A percentile compares a stretch with the other conserved stretches of the same genome.
Conservation (phyloP, 2,888 invertebrate genomes). For the Trypoxylon attenuatum region DNA sequence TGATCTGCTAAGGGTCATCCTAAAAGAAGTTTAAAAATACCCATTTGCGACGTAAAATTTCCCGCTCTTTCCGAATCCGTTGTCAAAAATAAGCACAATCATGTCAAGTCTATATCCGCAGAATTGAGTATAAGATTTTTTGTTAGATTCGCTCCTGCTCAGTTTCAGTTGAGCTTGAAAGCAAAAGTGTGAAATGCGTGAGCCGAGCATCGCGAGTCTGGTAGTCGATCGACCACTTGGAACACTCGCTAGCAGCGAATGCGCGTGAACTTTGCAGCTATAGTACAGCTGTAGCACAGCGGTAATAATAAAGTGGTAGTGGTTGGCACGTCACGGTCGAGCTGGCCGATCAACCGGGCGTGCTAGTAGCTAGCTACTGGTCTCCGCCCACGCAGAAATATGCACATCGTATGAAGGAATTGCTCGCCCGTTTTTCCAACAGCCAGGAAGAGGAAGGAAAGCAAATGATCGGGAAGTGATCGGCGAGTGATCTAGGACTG, state of each 20-base stretch:
- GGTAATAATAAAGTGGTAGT: conserved; percentile 72
- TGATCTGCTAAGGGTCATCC: no score
- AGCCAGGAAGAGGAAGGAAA: no score
- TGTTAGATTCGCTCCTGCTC: no score
- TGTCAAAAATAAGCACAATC: neutral
- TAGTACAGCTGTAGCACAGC: conserved; percentile 54
- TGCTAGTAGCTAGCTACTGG: conserved; percentile 69
- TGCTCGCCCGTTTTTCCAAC: no score
- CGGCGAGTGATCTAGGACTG: no score
- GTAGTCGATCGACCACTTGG: neutral
- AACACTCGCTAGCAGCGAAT: neutral
- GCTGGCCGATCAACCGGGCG: conserved; percentile 71
- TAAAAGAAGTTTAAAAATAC: no score
- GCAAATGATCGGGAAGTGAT: no score
- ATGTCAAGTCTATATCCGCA: neutral
- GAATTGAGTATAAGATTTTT: no score
- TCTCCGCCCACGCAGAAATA: conserved; percentile 68
- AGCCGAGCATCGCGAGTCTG: neutral
- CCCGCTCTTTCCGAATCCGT: no score
- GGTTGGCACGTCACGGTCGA: conserved; percentile 72
- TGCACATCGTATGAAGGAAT: no score
- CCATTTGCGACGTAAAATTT: no score
- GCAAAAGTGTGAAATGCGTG: neutral
- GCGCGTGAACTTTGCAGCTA: no score
- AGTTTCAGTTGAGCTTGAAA: neutral